phyloP scores from a whole-genome alignment of 2,888 invertebrate genomes.

The Cheiracanthium punctorium region DNA sequence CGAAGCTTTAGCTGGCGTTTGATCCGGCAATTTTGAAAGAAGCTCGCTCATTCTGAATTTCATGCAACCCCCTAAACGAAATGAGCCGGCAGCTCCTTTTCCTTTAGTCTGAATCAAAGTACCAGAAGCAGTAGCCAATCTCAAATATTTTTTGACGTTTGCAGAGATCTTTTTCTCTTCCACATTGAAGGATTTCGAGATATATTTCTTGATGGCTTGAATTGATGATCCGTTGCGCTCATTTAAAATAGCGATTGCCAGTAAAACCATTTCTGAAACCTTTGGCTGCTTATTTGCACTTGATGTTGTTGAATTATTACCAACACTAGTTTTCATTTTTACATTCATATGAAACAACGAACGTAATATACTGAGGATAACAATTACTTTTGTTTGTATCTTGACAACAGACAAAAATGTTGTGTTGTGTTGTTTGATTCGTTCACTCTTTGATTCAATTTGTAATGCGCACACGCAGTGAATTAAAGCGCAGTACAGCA shows the following conservation, averaged over 20 bases:
- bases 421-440: too few species aligned
- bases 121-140: conserved; percentile 79
- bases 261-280: conserved; percentile 80
- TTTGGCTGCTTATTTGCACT: conserved; percentile 76
- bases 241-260: conserved; percentile 76
- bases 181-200: conserved; percentile 78
- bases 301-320: neutral
- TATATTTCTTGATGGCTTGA: conserved; percentile 81
- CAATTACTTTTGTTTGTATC: neutral
- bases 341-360: conserved; percentile 43
- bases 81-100: conserved; percentile 74
- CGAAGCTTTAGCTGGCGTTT: conserved; percentile 8
- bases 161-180: conserved; percentile 75
- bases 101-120: conserved; percentile 74
- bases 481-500: too few species aligned
- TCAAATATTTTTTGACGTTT: conserved; percentile 81
- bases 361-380: neutral
- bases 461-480: too few species aligned
- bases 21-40: conserved; percentile 26
- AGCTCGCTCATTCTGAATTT: conserved; percentile 61
- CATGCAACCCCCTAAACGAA: conserved; percentile 71
- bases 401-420: too few species aligned
- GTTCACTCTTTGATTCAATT: too few species aligned
- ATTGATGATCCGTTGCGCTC: conserved; percentile 80
- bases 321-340: conserved; percentile 33